phyloP scores from a whole-genome alignment of 2,888 invertebrate species.

The Alviniconcha strummeri region DNA sequence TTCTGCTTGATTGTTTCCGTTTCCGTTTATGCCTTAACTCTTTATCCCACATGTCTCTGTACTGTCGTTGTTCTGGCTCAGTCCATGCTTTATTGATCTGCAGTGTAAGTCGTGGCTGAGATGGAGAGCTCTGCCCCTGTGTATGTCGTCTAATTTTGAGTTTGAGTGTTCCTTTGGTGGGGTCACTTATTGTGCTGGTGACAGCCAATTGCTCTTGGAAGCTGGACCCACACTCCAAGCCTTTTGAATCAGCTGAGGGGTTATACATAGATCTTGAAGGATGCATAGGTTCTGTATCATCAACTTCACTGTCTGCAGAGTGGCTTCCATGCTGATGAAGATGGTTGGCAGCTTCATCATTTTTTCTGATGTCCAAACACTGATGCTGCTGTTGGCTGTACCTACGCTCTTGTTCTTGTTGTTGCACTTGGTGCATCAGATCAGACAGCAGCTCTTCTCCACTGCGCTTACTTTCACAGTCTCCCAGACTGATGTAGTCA shows the following conservation, averaged over 20 bases:
- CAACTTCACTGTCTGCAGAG: not conserved
- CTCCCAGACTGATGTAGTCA: conserved; percentile 54
- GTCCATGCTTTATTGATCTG: conserved; percentile 17
- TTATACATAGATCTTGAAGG: conserved; percentile 29
- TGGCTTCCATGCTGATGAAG: not conserved
- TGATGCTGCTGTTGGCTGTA: conserved; percentile 45
- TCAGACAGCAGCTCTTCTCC: conserved; percentile 68
- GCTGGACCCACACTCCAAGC: conserved; percentile 10
- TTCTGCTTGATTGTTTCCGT: conserved; percentile 31
- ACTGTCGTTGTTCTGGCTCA: conserved; percentile 5
- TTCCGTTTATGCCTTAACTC: conserved; percentile 42
- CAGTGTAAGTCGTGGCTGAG: conserved; percentile 21
- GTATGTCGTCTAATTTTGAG: conserved; percentile 65
- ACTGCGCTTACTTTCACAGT: conserved; percentile 60
- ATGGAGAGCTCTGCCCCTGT: conserved; percentile 18
- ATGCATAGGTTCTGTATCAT: not conserved
- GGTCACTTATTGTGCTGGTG: conserved; percentile 64
- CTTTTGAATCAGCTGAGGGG: conserved; percentile 39
- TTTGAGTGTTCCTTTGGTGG: conserved; percentile 69
- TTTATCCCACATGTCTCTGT: conserved; percentile 33
- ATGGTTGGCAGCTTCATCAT: not conserved
- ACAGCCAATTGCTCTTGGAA: conserved; percentile 17
- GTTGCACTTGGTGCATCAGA: conserved; percentile 62
- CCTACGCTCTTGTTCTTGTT: conserved; percentile 52
- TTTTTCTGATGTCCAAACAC: conserved; percentile 30